Percentiles rank a stretch among this genome's conserved stretches.
These are phyloP conservation scores for Nasonia giraulti DNA, from an alignment of 1,140 invertebrate species.

Conservation along the genomic window DNA sequence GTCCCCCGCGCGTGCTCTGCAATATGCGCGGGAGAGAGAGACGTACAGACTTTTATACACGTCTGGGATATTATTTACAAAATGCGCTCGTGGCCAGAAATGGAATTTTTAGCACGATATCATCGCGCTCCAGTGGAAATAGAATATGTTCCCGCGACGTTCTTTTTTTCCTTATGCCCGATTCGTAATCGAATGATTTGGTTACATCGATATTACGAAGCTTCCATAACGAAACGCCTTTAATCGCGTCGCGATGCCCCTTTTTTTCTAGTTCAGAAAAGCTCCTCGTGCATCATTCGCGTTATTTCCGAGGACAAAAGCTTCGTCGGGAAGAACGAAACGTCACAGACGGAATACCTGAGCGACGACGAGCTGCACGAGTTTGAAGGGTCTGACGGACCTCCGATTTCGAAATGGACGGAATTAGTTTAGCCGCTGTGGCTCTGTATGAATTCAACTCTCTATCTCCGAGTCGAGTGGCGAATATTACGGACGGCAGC, in stretches of 20 bases:
- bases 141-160: no score
- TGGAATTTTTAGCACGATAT: background rate
- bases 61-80: constrained; percentile 1
- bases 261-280: no score
- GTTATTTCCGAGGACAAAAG: background rate
- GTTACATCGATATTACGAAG: background rate
- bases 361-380: background rate
- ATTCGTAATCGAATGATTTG: background rate
- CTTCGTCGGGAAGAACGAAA: background rate
- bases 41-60: background rate
- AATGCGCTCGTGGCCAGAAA: background rate
- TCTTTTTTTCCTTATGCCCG: background rate
- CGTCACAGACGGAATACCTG: background rate
- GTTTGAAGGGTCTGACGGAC: background rate
- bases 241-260: no score
- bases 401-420: background rate
- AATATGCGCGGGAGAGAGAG: background rate
- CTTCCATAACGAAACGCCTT: background rate
- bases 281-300: no score
- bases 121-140: no score
- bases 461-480: background rate
- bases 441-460: background rate
- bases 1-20: background rate
- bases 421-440: background rate
- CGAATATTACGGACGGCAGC: background rate